Evolutionary conservation across 2,888 invertebrate species (phyloP).

Genomic region (Ennomos quercinarius): DNA sequence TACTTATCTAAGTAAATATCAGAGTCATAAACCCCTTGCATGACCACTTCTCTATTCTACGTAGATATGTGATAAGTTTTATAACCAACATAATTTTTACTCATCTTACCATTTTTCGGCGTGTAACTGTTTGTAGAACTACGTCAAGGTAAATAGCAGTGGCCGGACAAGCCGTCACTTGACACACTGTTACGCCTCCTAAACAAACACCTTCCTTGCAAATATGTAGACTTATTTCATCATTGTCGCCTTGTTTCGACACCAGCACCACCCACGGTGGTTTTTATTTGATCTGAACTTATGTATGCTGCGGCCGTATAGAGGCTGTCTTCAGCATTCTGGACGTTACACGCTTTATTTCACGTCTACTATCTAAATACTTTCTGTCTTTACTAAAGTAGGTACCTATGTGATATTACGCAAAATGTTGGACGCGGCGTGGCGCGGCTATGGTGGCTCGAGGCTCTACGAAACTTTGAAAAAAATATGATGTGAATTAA

Average conservation of each 20-base stretch:
- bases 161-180: slow-evolving; percentile 4
- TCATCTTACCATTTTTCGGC: background rate
- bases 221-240: slow-evolving; percentile 16
- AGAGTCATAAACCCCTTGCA: too few relatives aligned
- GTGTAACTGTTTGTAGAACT: slow-evolving; percentile 10
- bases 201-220: slow-evolving; percentile 19
- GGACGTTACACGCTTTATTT: too few relatives aligned
- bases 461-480: too few relatives aligned
- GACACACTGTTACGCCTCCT: slow-evolving; percentile 16
- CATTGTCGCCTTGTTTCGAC: slow-evolving; percentile 11
- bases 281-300: slow-evolving; percentile 6
- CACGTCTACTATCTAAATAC: too few relatives aligned
- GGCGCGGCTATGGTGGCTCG: too few relatives aligned
- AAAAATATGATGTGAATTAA: too few relatives aligned
- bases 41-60: background rate
- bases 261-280: background rate
- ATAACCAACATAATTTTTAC: slow-evolving; percentile 12
- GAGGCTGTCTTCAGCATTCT: too few relatives aligned
- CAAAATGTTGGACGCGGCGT: too few relatives aligned
- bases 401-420: too few relatives aligned
- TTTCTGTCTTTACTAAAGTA: too few relatives aligned
- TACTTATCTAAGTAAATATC: too few relatives aligned
- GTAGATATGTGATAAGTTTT: slow-evolving; percentile 10
- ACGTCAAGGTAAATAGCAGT: slow-evolving; percentile 23
- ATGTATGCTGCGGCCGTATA: background rate